These are phyloP conservation scores for Sesia bembeciformis DNA, from an alignment of 2,888 invertebrate genomes.

Conservation along the genomic window DNA sequence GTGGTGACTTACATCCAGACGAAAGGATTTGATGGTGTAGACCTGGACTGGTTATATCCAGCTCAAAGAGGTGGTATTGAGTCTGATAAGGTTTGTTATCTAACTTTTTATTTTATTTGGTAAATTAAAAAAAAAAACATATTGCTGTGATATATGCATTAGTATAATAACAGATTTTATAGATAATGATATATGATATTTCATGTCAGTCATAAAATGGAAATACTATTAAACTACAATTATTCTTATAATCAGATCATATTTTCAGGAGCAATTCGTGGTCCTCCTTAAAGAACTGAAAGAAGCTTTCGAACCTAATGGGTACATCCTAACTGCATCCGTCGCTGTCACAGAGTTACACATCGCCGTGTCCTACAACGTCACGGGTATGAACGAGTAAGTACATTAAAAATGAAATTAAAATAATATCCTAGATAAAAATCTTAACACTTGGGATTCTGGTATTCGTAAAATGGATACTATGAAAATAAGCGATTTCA, in stretches of 20 bases:
- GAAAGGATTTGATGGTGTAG: slow-evolving; percentile 72
- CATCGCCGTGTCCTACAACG: slow-evolving; percentile 73
- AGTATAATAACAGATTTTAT: too few relatives aligned
- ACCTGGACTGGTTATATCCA: slow-evolving; percentile 78
- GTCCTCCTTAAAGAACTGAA: slow-evolving; percentile 54
- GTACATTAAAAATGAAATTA: slow-evolving; percentile 1
- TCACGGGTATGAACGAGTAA: slow-evolving; percentile 63
- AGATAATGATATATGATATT: too few relatives aligned
- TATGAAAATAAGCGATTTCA: too few relatives aligned
- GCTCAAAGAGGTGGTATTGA: slow-evolving; percentile 38
- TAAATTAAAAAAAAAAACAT: too few relatives aligned
- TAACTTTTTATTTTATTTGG: background rate
- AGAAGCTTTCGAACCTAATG: slow-evolving; percentile 57
- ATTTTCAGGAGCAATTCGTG: slow-evolving; percentile 33
- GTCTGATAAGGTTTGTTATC: slow-evolving; percentile 22
- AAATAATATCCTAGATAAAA: too few relatives aligned
- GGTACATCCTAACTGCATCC: slow-evolving; percentile 70
- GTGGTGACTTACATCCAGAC: slow-evolving; percentile 33
- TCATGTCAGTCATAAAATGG: too few relatives aligned
- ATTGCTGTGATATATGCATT: too few relatives aligned
- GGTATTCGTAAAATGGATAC: too few relatives aligned
- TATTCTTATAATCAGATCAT: too few relatives aligned
- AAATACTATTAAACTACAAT: too few relatives aligned
- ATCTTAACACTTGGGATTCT: too few relatives aligned
- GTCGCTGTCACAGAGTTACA: slow-evolving; percentile 71